phyloP scores from a whole-genome alignment of 2,113 vertebrate species.

The human region DNA sequence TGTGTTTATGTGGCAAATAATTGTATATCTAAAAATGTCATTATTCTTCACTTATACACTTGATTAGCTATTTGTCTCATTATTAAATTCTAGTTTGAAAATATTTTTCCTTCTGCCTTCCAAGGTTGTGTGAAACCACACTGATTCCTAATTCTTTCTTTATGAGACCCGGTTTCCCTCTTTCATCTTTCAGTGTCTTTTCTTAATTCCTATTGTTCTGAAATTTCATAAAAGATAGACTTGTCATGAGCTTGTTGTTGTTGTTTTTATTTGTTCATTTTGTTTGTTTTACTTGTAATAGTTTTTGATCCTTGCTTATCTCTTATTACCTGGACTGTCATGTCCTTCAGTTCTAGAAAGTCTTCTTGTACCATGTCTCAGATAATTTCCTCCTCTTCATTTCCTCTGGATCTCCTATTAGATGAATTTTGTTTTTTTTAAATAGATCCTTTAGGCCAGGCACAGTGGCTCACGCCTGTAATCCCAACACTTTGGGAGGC shows the following conservation, averaged over 20 bases:
- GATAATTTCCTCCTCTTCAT: background rate
- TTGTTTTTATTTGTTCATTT: background rate
- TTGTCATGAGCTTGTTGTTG: background rate
- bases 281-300: background rate
- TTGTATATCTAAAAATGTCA: background rate
- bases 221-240: background rate
- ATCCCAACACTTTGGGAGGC: too few relatives aligned
- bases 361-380: background rate
- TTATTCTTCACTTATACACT: background rate
- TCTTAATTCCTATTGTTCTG: background rate
- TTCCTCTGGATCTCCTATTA: background rate
- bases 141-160: background rate
- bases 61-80: background rate
- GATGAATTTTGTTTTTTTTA: background rate
- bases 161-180: background rate
- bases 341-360: background rate
- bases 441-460: background rate
- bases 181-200: background rate
- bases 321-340: background rate
- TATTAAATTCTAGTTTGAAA: background rate
- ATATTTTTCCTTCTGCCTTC: background rate
- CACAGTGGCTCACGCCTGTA: too few relatives aligned
- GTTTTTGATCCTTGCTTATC: background rate
- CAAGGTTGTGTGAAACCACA: background rate
- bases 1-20: background rate